Evolutionary conservation across 2,888 invertebrate species (phyloP), one percentile per base, ranked within the genome.

Genomic region (Apocheima hispidaria): DNA sequence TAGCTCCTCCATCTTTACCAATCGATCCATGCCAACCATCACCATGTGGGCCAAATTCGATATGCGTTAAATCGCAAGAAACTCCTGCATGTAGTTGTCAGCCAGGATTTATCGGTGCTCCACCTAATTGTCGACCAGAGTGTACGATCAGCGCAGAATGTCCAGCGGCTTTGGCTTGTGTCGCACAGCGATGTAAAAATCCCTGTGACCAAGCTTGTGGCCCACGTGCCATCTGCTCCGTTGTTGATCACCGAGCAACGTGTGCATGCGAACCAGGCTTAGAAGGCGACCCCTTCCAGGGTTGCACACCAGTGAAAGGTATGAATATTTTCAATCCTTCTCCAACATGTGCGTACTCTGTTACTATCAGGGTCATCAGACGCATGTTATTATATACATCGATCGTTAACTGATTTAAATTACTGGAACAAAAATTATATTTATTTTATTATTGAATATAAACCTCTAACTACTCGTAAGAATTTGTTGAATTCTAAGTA

Each of bases 61-160:
- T 94, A 65, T 96, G 96, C 71, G 81, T 94, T n/a, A 90, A 92
- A 68, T 90, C 93, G n/a, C 93, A 92, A 70, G 94, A 94, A 41
- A 94, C 94, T 60, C 93, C 94, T 18, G 94, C 94, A 12, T 95
- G 95, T 74, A 94, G 94, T 56, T 95, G 96, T 77, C 87, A 95
- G 70, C 88, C 94, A 49, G 92, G 93, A 53, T 95, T 94, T 79
- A 91, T 94, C 54, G 96, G 95, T 48, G 92, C 93, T 55, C 94
- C 96, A 35, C 95, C 96, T 1, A 94, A 94, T 65, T 96, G 96
- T 74, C 93, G 95, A 20, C 95, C 95, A 0, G 95, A 95, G 77
- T 96, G 96, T 77, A 93, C 93, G 1, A 94, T 95, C 48, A 95
- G 94, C 77, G 93, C 95, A 0, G 96, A 96, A 72, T 96, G 96